Evolutionary conservation across 2,113 vertebrate genomes (phyloP), one percentile per base, ranked within the genome.

Genomic region (Empidonax alnorum): DNA sequence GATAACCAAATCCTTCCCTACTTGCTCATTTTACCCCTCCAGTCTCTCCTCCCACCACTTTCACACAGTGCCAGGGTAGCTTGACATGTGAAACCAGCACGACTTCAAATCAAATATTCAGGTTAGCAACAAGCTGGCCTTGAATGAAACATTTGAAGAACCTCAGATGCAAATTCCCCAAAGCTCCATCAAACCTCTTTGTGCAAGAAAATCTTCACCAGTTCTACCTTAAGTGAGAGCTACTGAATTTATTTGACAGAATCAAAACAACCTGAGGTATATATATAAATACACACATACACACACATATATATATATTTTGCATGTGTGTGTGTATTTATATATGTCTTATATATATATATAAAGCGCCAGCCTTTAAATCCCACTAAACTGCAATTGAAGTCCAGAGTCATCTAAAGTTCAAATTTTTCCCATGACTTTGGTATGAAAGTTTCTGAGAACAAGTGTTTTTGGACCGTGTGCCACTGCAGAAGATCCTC

Each of bases 111-210:
- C 79, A 84, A 72, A 77, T 89, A 52, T 68, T 37, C 53, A 65
- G 65, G 62, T 84, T 76, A 82, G 78, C 0, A 0, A 79, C 58
- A 49, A 93, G 69, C 76, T 68, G 84, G 84, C 89, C 93, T 89
- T 89, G 39, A 47, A 85, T 59, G 85, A 97, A 93, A 95, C 87
- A 90, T 78, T 72, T 75, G 81, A 91, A 93, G 90, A 96, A 93
- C 11, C 87, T 96, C 73, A 59, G 92, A 88, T 93, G 71, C 44
- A 83, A 84, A 89, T 94, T 95, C 90, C 85, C 92, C n/a, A 21
- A 84, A 41, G 53, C 30, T 95, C 89, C 93, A 79, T 91, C 96
- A 97, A 92, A 93, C 37, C 59, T 66, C 75, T 94, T 92, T 75
- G 55, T 90, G 30, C 52, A 77, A 53, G 33, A 78, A 69, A 97